A percentile compares a stretch with the other conserved stretches of the same genome.
Conservation (phyloP, 2,113 vertebrate genomes). For the Hydropotes inermis region DNA sequence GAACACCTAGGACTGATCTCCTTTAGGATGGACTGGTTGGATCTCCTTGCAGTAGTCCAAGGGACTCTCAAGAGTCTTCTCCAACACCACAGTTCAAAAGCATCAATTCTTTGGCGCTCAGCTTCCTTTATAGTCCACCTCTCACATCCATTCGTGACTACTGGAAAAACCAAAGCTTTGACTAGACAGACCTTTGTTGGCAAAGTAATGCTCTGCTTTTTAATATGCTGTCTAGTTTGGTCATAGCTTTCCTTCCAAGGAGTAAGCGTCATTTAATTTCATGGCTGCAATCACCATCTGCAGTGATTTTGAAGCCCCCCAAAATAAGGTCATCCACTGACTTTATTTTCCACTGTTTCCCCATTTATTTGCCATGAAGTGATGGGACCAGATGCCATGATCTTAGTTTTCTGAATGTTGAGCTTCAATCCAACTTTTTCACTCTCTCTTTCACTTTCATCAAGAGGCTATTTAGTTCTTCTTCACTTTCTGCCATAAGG, state of each 20-base stretch:
- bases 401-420: background rate
- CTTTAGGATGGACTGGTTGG: background rate
- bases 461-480: too few species aligned
- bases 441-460: too few species aligned
- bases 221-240: background rate
- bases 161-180: background rate
- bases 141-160: background rate
- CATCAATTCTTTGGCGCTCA: background rate
- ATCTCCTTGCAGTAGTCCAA: background rate
- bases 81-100: background rate
- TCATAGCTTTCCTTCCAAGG: background rate
- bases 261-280: background rate
- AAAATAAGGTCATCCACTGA: too few species aligned
- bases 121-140: background rate
- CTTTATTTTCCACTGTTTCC: background rate
- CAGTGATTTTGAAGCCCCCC: background rate
- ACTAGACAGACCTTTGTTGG: background rate
- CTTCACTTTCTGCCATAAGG: too few species aligned
- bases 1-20: background rate
- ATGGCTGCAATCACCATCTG: background rate
- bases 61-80: background rate
- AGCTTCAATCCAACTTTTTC: background rate
- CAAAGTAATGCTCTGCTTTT: background rate
- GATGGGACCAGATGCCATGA: background rate
- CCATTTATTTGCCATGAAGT: background rate